A percentile compares a stretch with the other conserved stretches of the same genome.
These are phyloP conservation scores for Pipa parva DNA, from an alignment of 2,113 vertebrate genomes.

Conservation along the genomic window DNA sequence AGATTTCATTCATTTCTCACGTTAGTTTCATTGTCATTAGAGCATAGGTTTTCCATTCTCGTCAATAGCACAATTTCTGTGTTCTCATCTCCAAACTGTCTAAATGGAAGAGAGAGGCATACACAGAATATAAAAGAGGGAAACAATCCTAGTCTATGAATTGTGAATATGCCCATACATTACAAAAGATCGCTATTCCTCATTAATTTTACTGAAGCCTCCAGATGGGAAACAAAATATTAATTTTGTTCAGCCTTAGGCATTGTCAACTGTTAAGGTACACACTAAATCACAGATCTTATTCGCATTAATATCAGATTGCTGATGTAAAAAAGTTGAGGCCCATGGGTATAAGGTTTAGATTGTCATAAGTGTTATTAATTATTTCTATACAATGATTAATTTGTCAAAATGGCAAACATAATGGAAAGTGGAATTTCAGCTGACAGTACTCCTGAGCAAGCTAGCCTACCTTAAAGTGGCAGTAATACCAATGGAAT, in stretches of 20 bases:
- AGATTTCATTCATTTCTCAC: neutral
- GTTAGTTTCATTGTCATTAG: constrained; percentile 6
- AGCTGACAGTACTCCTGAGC: constrained; percentile 72
- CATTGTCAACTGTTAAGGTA: constrained; percentile 87
- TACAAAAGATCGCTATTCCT: constrained; percentile 84
- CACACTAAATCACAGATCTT: constrained; percentile 90
- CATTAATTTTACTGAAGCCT: constrained; percentile 98
- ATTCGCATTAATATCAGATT: constrained; percentile 83
- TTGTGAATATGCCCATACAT: constrained; percentile 82
- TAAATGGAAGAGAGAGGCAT: constrained; percentile 50
- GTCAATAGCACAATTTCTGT: neutral
- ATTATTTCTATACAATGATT: constrained; percentile 91
- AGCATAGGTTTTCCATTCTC: neutral
- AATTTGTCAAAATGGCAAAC: constrained; percentile 86
- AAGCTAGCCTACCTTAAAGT: constrained; percentile 88
- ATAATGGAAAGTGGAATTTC: constrained; percentile 54
- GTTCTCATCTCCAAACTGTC: constrained; percentile 23
- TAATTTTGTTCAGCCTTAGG: constrained; percentile 98
- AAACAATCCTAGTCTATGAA: constrained; percentile 67
- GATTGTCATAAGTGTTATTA: constrained; percentile 99
- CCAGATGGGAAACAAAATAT: constrained; percentile 99
- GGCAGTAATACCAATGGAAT: constrained; percentile 89
- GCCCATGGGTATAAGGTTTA: constrained; percentile 83
- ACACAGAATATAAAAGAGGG: constrained; percentile 64
- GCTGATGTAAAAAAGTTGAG: constrained; percentile 73